phyloP scores from a whole-genome alignment of 92 coral and sea anemone genomes.

The Paramuricea clavata region DNA sequence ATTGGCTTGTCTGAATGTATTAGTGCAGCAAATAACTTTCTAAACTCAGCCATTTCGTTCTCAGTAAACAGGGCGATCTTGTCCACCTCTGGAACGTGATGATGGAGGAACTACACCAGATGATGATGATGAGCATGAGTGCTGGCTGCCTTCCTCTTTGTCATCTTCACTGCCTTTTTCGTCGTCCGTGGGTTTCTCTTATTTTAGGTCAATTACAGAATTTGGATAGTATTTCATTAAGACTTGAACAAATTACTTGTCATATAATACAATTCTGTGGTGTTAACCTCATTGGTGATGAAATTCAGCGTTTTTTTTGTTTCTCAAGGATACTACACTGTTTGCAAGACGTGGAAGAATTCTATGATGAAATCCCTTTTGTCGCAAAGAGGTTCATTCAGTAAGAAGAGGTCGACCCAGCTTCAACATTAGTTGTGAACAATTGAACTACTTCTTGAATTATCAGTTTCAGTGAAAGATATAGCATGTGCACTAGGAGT shows the following conservation, averaged over 20 bases:
- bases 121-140: too few relatives aligned
- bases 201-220: constrained; percentile 51
- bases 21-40: too few relatives aligned
- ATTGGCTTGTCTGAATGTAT: too few relatives aligned
- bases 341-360: constrained; percentile 53
- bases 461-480: constrained; percentile 52
- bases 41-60: too few relatives aligned
- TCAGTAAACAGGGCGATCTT: too few relatives aligned
- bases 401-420: constrained; percentile 53
- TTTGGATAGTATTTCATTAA: constrained; percentile 49
- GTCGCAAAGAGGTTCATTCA: constrained; percentile 43
- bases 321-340: constrained; percentile 35
- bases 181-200: too few relatives aligned
- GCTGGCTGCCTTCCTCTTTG: too few relatives aligned
- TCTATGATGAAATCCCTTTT: constrained; percentile 48
- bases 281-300: constrained; percentile 55
- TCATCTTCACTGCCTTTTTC: too few relatives aligned
- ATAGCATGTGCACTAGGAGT: constrained; percentile 72
- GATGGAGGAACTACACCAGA: too few relatives aligned
- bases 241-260: constrained; percentile 66
- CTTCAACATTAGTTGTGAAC: too few relatives aligned
- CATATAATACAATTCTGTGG: constrained; percentile 63
- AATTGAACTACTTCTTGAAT: too few relatives aligned
- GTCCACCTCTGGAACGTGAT: too few relatives aligned
- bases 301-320: constrained; percentile 55